Percentiles rank a stretch among this genome's conserved stretches.
phyloP scores from a whole-genome alignment of 1,140 invertebrate species.

The Megalonaias nervosa region DNA sequence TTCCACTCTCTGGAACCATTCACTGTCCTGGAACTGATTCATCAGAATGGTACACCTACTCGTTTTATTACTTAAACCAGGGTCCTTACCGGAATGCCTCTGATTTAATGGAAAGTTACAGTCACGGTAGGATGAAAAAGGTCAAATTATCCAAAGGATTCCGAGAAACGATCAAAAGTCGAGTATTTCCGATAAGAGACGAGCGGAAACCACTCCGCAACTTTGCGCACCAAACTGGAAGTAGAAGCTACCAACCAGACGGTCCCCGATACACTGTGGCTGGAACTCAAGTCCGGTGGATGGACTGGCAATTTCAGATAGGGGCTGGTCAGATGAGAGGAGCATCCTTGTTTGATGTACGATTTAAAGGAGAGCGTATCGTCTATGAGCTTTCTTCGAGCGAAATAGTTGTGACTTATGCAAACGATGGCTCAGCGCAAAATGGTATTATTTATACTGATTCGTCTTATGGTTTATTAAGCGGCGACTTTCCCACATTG shows the following conservation, averaged over 20 bases:
- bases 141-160: conserved; percentile 20
- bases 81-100: conserved; percentile 15
- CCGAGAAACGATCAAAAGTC: conserved; percentile 1
- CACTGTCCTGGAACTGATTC: conserved; percentile 23
- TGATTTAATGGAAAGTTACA: conserved; percentile 22
- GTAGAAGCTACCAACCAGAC: conserved; percentile 20
- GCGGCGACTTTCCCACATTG: conserved; percentile 10
- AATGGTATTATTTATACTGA: conserved; percentile 35
- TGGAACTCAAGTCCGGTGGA: conserved; percentile 23
- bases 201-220: conserved; percentile 7
- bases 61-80: conserved; percentile 33
- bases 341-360: conserved; percentile 28
- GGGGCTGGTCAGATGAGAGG: conserved; percentile 27
- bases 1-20: conserved; percentile 20
- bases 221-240: conserved; percentile 17
- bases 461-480: conserved; percentile 25
- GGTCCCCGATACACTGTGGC: conserved; percentile 22
- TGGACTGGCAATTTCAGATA: conserved; percentile 33
- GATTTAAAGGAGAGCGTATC: conserved; percentile 40
- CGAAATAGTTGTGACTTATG: conserved; percentile 40
- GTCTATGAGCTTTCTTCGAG: conserved; percentile 48
- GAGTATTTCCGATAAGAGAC: conserved; percentile 30
- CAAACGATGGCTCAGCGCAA: conserved; percentile 24
- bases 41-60: conserved; percentile 29
- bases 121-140: neutral